phyloP scores from a whole-genome alignment of 2,888 invertebrate species.

The Cremastinae sp. region DNA sequence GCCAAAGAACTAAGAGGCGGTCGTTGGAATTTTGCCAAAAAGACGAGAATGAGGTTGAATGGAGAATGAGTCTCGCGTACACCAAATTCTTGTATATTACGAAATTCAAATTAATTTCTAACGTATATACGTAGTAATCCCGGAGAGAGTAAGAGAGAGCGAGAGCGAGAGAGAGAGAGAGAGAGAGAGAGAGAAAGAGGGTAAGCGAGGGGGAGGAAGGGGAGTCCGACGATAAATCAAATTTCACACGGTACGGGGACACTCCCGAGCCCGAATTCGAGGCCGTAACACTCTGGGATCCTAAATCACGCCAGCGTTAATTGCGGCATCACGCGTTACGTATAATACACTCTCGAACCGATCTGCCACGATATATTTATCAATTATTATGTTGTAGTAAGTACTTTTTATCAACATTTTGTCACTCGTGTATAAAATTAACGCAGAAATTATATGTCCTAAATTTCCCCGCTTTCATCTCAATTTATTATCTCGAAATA shows the following conservation, averaged over 20 bases:
- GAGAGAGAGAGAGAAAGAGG: no score
- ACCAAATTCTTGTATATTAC: constrained; percentile 76
- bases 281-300: constrained; percentile 69
- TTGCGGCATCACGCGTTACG: constrained; percentile 72
- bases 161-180: no score
- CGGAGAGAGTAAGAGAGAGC: no score
- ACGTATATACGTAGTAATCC: constrained; percentile 35
- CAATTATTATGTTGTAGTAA: constrained; percentile 23
- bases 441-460: no score
- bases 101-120: constrained; percentile 78
- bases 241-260: constrained; percentile 60
- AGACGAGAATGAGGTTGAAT: constrained; percentile 35
- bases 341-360: constrained; percentile 60
- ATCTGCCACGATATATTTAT: constrained; percentile 37
- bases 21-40: constrained; percentile 35
- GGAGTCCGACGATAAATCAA: constrained; percentile 70
- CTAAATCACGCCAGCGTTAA: constrained; percentile 73
- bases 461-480: no score
- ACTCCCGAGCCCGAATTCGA: constrained; percentile 54
- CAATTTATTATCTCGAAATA: no score
- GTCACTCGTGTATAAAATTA: constrained; percentile 6
- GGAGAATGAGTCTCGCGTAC: constrained; percentile 54
- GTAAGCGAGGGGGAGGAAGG: no score
- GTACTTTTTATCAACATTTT: constrained; percentile 7
- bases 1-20: not conserved